These are phyloP conservation scores for Orchesella cincta DNA, from an alignment of 1,140 invertebrate species.

Conservation along the genomic window DNA sequence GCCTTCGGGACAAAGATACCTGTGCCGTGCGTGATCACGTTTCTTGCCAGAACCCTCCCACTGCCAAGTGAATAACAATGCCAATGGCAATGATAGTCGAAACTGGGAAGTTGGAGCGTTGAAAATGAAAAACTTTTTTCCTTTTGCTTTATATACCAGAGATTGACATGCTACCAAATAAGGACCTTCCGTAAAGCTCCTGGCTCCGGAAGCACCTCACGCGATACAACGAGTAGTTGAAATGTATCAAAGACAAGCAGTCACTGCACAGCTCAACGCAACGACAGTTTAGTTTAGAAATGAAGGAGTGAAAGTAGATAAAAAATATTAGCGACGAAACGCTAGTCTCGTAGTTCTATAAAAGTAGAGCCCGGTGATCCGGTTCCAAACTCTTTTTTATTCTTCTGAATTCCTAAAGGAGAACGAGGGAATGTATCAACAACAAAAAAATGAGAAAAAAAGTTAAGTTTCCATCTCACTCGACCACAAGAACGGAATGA, in stretches of 20 bases:
- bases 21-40: neutral
- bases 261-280: too few relatives aligned
- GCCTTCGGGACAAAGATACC: neutral
- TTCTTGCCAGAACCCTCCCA: constrained; percentile 4
- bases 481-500: neutral
- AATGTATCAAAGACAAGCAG: neutral
- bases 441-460: neutral
- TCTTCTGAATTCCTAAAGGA: constrained; percentile 1
- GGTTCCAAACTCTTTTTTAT: neutral
- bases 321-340: too few relatives aligned
- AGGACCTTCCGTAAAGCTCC: too few relatives aligned
- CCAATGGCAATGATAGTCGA: constrained; percentile 1
- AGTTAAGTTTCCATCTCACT: constrained; percentile 1
- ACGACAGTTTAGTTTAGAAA: neutral
- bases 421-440: neutral
- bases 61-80: constrained; percentile 12
- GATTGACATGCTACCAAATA: constrained; percentile 7
- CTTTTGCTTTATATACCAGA: neutral
- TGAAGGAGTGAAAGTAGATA: neutral
- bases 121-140: neutral
- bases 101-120: neutral
- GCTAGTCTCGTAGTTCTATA: neutral
- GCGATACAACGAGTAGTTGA: neutral
- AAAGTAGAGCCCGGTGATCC: neutral
- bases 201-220: neutral